A percentile compares a stretch with the other conserved stretches of the same genome.
Conservation (phyloP, 2,113 vertebrate genomes). For the Hystrix brachyura region DNA sequence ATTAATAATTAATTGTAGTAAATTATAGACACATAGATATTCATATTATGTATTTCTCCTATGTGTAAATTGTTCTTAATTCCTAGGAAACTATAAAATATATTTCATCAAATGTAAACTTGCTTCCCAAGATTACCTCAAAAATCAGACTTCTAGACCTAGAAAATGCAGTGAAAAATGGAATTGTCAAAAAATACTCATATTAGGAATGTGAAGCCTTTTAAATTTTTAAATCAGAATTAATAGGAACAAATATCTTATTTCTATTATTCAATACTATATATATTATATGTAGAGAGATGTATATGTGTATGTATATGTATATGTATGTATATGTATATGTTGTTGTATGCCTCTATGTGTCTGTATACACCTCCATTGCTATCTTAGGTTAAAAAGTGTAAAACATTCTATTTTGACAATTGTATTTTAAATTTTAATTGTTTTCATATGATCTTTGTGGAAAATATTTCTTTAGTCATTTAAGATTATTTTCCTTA, state of each 20-base stretch:
- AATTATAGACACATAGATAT: not conserved
- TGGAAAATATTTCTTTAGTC: not conserved
- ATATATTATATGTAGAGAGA: no score
- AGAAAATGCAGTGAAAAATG: not conserved
- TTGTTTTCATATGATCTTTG: not conserved
- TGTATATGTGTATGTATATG: no score
- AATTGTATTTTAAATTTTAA: not conserved
- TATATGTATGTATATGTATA: no score
- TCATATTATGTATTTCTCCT: not conserved
- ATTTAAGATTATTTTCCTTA: not conserved
- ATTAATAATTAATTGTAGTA: not conserved
- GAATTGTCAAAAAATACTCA: not conserved
- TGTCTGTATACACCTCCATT: not conserved
- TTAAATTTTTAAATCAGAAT: not conserved
- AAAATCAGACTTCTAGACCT: not conserved
- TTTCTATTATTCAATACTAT: not conserved
- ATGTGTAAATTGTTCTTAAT: not conserved
- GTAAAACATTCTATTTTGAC: not conserved
- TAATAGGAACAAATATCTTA: not conserved
- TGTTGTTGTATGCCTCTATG: not conserved
- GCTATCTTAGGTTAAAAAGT: not conserved
- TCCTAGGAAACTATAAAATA: not conserved
- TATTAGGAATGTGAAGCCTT: not conserved
- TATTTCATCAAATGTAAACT: not conserved
- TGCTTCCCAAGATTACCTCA: not conserved